Percentiles rank a stretch among this genome's conserved stretches.
Evolutionary conservation across 2,888 invertebrate genomes (phyloP).

Genomic region (Cataglyphis altisquamis): DNA sequence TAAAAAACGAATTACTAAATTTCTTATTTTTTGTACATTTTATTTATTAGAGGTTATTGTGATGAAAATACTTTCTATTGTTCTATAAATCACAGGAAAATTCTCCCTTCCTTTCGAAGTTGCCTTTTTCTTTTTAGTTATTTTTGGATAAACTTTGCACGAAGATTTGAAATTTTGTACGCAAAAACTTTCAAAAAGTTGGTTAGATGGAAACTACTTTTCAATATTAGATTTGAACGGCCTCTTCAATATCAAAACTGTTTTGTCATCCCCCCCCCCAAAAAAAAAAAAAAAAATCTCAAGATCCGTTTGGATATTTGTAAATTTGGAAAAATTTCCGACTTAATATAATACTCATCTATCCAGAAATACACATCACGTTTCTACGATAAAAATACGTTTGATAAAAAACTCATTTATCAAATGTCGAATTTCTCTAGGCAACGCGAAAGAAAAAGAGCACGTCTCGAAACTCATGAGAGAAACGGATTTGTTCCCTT

Average conservation of each 20-base stretch:
- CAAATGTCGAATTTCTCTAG: slow-evolving; percentile 10
- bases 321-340: slow-evolving; percentile 12
- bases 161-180: slow-evolving; percentile 17
- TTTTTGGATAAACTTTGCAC: slow-evolving; percentile 32
- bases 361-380: slow-evolving; percentile 12
- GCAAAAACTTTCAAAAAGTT: slow-evolving; percentile 30
- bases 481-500: slow-evolving; percentile 31
- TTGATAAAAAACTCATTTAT: slow-evolving; percentile 25
- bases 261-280: background rate
- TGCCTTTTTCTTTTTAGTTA: slow-evolving; percentile 1
- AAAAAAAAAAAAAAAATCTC: background rate
- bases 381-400: background rate
- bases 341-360: slow-evolving; percentile 7
- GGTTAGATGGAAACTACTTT: slow-evolving; percentile 20
- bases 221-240: background rate
- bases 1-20: slow-evolving; percentile 16
- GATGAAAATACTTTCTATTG: slow-evolving; percentile 1
- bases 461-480: background rate
- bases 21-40: background rate
- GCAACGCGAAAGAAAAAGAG: background rate
- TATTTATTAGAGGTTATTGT: background rate
- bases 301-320: background rate
- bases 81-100: background rate
- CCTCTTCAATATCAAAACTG: slow-evolving; percentile 43
- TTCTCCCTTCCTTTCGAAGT: background rate